Conservation (phyloP, 2,797 vertebrate genomes). For the Phaenicophaeus curvirostris region DNA sequence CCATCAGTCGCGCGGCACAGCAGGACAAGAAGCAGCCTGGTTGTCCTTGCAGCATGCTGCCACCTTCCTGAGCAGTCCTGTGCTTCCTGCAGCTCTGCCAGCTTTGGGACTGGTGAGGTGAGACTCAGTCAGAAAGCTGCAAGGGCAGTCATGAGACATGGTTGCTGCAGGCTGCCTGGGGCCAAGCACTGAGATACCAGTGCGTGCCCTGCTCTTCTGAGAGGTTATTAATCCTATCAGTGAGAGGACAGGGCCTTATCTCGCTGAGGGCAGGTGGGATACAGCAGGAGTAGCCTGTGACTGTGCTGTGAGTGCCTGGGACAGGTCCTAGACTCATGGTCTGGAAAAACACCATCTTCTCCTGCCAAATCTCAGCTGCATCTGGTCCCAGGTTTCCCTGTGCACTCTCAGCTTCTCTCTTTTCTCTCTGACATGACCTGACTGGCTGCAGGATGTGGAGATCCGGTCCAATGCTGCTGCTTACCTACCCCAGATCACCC, state of each 20-base stretch:
- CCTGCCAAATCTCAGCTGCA: not conserved
- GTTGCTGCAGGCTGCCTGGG: not conserved
- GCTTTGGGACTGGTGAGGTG: not conserved
- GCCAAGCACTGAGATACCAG: not conserved
- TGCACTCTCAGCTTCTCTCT: not conserved
- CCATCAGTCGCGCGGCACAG: not conserved
- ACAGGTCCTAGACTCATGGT: not conserved
- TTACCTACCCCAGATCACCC: conserved; percentile 94
- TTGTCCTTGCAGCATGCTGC: not conserved
- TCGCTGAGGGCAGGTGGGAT: not conserved
- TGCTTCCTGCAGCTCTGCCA: not conserved
- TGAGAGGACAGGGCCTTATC: not conserved
- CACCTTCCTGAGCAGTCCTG: not conserved
- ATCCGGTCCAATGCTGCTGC: conserved; percentile 86
- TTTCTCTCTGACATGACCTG: conserved; percentile 1
- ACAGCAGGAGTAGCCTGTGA: not conserved
- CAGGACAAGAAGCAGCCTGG: not conserved
- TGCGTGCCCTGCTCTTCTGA: not conserved
- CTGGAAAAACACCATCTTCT: not conserved
- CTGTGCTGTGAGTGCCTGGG: not conserved
- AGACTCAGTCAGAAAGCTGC: not conserved
- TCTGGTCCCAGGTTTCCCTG: not conserved
- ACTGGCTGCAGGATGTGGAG: conserved; percentile 83
- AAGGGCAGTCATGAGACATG: not conserved
- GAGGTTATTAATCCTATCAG: not conserved